Evolutionary conservation across 2,888 invertebrate species (phyloP), one percentile per base, ranked within the genome.

Genomic region (Lymantria monacha): DNA sequence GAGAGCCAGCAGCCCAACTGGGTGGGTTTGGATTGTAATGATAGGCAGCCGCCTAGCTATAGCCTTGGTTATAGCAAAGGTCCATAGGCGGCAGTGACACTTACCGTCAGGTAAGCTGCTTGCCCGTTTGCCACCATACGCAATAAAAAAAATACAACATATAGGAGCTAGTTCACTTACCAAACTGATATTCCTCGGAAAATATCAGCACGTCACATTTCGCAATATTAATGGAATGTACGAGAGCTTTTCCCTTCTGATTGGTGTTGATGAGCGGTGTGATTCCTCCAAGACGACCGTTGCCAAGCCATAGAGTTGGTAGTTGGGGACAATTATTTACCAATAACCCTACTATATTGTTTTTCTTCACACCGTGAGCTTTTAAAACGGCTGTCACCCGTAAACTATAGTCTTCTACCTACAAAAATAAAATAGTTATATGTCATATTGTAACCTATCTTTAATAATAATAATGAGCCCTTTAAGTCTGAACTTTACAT

Each of bases 241-340:
- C 83, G 7, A 99, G 91, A 0, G 98, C 95, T 38, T 93, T 94
- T 52, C 96, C 94, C 45, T 96, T 93, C 66, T 98, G 94, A 84
- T 99, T 99, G 46, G 96, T 97, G 82, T 99, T 99, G 67, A 99
- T 97, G 38, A 99, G 92, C 0, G 99, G 97, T 0, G 96, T 93
- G 38, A 97, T 93, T 0, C 96, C 93, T 0, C 97, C 97, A 2
- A 97, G 87, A 81, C 99, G 97, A 2, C 97, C 95, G 48, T 98
- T 92, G 0, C 99, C 99, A 58, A 99, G 90, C 99, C 99, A 99
- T 30, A 95, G 93, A 43, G 95, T 96, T 0, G 98, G 95, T 81
- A 95, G 97, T 81, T 99, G 97, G 0, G 98, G 96, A 40, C 97
- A 93, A 84, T 98, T 99, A 82, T 97, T 98, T 86, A 98, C 93